Evolutionary conservation across 2,113 vertebrate genomes (phyloP).

Genomic region (Ceuthmochares aereus): DNA sequence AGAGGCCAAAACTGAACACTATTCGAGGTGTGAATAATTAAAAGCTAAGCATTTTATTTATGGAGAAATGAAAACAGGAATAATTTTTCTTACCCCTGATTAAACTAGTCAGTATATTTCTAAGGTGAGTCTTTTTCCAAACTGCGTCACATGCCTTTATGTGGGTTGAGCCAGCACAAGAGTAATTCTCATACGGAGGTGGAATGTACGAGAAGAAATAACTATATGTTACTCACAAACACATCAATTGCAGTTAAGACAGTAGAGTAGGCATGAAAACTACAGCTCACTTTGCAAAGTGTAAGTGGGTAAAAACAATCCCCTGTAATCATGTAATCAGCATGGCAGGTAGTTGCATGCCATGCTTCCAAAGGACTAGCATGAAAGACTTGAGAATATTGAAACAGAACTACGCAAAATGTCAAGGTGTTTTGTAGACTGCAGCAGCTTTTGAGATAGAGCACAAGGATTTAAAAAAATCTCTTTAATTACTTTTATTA

Average conservation of each 20-base stretch:
- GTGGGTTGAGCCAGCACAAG: not conserved
- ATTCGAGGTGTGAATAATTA: not conserved
- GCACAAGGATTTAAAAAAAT: not conserved
- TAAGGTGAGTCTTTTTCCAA: not conserved
- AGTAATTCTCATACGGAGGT: not conserved
- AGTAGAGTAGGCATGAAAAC: not conserved
- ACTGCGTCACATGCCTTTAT: rapidly evolving
- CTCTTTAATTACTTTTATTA: conserved; percentile 39
- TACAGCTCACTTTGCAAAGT: not conserved
- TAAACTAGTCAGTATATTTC: not conserved
- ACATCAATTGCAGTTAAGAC: not conserved
- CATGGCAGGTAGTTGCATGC: not conserved
- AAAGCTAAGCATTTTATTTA: not conserved
- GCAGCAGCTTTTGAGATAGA: not conserved
- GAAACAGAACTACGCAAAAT: not conserved
- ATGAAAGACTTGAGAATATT: not conserved
- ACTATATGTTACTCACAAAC: not conserved
- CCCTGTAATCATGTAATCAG: not conserved
- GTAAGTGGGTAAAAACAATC: not conserved
- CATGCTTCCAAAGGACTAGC: not conserved
- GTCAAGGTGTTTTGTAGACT: not conserved
- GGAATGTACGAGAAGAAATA: not conserved
- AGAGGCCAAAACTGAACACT: too few relatives aligned
- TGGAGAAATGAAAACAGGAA: not conserved
- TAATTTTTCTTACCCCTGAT: not conserved